phyloP scores from a whole-genome alignment of 2,888 invertebrate species.

The Tupiocoris notatus region DNA sequence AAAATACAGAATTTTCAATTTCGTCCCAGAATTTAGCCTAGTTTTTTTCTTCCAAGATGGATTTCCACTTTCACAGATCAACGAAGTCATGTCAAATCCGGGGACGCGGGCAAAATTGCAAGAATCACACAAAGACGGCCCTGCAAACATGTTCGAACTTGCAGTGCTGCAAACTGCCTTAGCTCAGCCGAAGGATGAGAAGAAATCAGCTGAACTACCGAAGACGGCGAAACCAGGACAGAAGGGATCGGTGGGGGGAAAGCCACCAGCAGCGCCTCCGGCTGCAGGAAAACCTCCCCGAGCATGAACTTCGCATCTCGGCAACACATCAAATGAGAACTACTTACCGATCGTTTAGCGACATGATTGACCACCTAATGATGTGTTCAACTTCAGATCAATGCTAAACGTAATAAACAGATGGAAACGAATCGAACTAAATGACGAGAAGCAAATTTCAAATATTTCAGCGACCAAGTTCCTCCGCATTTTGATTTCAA shows the following conservation, averaged over 20 bases:
- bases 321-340: too few relatives aligned
- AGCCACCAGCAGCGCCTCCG: neutral
- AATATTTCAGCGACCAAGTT: too few relatives aligned
- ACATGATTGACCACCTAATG: too few relatives aligned
- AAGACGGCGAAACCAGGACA: neutral
- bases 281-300: neutral
- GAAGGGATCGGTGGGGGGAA: neutral
- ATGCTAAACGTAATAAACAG: too few relatives aligned
- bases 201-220: neutral
- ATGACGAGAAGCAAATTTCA: too few relatives aligned
- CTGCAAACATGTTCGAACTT: slow-evolving; percentile 29
- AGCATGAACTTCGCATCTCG: too few relatives aligned
- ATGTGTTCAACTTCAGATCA: too few relatives aligned
- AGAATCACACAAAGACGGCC: slow-evolving; percentile 1
- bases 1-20: too few relatives aligned
- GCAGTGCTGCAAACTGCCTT: slow-evolving; percentile 3
- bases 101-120: slow-evolving; percentile 4
- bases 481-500: too few relatives aligned
- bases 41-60: neutral
- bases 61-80: slow-evolving; percentile 8
- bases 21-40: too few relatives aligned
- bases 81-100: slow-evolving; percentile 19
- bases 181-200: neutral
- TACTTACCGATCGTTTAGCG: too few relatives aligned
- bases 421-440: too few relatives aligned